Percentiles rank a stretch among this genome's conserved stretches.
These are phyloP conservation scores for Yponomeuta plumbellus DNA, from an alignment of 2,888 invertebrate genomes.

Conservation along the genomic window DNA sequence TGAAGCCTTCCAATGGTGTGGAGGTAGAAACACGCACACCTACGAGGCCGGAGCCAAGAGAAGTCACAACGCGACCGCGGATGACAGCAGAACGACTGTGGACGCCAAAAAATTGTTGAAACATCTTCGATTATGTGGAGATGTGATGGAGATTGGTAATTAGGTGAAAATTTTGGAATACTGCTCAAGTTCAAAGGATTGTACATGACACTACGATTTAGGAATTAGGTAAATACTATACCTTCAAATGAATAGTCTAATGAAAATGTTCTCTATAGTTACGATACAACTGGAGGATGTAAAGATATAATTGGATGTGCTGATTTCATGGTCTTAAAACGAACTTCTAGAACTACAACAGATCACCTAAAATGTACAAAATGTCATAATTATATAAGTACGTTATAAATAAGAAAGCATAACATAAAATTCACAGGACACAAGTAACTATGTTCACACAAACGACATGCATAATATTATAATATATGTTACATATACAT, in stretches of 20 bases:
- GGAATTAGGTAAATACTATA: not conserved
- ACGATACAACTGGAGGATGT: slow-evolving; percentile 4
- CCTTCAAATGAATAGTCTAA: not conserved
- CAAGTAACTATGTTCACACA: slow-evolving; percentile 42
- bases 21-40: slow-evolving; percentile 97
- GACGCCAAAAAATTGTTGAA: slow-evolving; percentile 27
- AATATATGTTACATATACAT: slow-evolving; percentile 21
- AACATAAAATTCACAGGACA: slow-evolving; percentile 80
- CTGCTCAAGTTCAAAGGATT: not conserved
- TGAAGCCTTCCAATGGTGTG: slow-evolving; percentile 96
- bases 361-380: slow-evolving; percentile 20
- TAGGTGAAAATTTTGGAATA: not conserved
- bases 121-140: slow-evolving; percentile 16
- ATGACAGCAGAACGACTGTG: slow-evolving; percentile 97
- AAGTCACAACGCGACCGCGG: slow-evolving; percentile 94
- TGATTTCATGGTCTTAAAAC: slow-evolving; percentile 6
- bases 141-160: slow-evolving; percentile 9
- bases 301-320: slow-evolving; percentile 9
- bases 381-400: slow-evolving; percentile 1
- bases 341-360: slow-evolving; percentile 9
- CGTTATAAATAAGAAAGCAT: slow-evolving; percentile 66
- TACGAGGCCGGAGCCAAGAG: slow-evolving; percentile 93
- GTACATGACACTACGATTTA: not conserved
- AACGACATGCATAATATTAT: slow-evolving; percentile 42
- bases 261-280: not conserved